Percentiles rank a stretch among this genome's conserved stretches.
Conservation (phyloP, 2,113 vertebrate species). For the Platysteira castanea region DNA sequence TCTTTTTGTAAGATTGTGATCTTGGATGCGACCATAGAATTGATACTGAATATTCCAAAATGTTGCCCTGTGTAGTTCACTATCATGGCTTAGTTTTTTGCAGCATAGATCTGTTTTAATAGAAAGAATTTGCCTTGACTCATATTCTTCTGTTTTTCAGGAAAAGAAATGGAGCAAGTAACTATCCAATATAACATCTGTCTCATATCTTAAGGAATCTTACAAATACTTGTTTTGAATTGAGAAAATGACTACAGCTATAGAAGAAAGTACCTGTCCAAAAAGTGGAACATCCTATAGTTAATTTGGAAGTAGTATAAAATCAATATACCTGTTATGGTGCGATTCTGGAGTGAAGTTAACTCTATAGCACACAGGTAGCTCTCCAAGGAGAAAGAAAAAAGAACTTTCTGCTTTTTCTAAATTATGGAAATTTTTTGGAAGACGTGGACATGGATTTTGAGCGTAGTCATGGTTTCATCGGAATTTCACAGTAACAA, state of each 20-base stretch:
- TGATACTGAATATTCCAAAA: conserved; percentile 13
- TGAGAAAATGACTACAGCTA: conserved; percentile 83
- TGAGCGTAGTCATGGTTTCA: conserved; percentile 93
- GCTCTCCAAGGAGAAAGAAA: conserved; percentile 72
- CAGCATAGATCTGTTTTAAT: neutral
- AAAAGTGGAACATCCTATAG: conserved; percentile 68
- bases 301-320: conserved; percentile 68
- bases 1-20: neutral
- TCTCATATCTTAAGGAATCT: conserved; percentile 75
- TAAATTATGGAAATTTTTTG: conserved; percentile 99
- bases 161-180: conserved; percentile 82
- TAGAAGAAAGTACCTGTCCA: conserved; percentile 72
- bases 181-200: conserved; percentile 75
- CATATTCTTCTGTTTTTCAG: conserved; percentile 70
- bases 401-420: conserved; percentile 71
- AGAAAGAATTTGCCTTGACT: conserved; percentile 17
- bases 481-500: conserved; percentile 86
- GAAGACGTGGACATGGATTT: conserved; percentile 98
- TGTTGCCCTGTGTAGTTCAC: neutral
- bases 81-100: conserved; percentile 18
- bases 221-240: conserved; percentile 70
- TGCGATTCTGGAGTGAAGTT: conserved; percentile 78
- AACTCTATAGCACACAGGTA: conserved; percentile 82
- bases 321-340: conserved; percentile 84
- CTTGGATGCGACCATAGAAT: neutral